These are phyloP conservation scores for Rhea pennata DNA, from an alignment of 2,113 vertebrate species.

Conservation along the genomic window DNA sequence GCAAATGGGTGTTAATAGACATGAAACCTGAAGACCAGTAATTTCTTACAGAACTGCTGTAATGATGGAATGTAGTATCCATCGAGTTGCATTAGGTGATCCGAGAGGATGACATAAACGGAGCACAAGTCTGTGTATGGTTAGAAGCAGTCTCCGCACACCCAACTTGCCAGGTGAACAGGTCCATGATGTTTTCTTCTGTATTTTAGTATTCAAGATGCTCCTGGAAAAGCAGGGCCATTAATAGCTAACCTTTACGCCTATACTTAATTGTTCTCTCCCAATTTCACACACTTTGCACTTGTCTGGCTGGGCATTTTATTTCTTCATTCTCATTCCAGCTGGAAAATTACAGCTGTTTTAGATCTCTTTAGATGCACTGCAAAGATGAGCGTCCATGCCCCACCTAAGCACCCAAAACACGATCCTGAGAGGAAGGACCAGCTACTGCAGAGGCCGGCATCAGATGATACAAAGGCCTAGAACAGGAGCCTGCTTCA, in stretches of 20 bases:
- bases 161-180: not conserved
- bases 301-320: constrained; percentile 13
- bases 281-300: not conserved
- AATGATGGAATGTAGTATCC: not conserved
- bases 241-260: constrained; percentile 19
- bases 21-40: not conserved
- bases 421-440: not conserved
- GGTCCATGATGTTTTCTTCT: not conserved
- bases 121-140: not conserved
- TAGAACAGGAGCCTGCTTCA: not conserved
- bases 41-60: not conserved
- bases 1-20: not conserved
- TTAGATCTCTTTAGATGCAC: not conserved
- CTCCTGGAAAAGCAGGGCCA: not conserved
- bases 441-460: not conserved
- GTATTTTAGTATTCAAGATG: not conserved
- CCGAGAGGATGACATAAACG: not conserved
- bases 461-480: not conserved
- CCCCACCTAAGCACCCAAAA: not conserved
- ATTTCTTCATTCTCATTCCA: not conserved
- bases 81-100: not conserved
- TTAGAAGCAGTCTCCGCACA: not conserved
- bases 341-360: not conserved
- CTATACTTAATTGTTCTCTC: not conserved
- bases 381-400: not conserved